Evolutionary conservation across 2,888 invertebrate genomes (phyloP).

Genomic region (Hemistola chrysoprasaria): DNA sequence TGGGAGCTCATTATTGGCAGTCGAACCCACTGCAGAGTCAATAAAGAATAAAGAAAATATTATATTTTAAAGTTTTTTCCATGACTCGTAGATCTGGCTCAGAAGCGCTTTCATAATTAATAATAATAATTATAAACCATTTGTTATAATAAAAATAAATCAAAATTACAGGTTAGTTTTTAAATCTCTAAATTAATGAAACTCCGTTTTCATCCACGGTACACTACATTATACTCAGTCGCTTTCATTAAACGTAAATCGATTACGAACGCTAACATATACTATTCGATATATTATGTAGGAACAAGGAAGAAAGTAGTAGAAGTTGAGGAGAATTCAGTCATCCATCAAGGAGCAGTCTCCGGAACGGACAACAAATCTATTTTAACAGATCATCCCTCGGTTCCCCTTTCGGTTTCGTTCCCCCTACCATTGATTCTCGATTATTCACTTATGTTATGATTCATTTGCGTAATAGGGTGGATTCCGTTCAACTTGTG

Average conservation of each 20-base stretch:
- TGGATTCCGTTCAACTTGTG: constrained; percentile 21
- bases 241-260: constrained; percentile 54
- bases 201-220: no score
- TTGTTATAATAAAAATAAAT: no score
- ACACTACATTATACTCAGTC: constrained; percentile 63
- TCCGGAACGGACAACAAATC: constrained; percentile 71
- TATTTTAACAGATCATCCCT: constrained; percentile 76
- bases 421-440: constrained; percentile 48
- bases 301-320: constrained; percentile 40
- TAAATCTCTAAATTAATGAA: no score
- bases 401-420: constrained; percentile 59
- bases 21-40: no score
- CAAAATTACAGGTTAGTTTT: no score
- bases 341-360: constrained; percentile 71
- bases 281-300: constrained; percentile 46
- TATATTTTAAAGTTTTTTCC: no score
- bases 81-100: no score
- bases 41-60: no score
- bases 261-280: constrained; percentile 47
- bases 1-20: no score
- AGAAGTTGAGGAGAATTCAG: constrained; percentile 62
- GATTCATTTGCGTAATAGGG: constrained; percentile 34
- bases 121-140: no score
- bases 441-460: constrained; percentile 37
- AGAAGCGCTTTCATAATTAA: no score